These are phyloP conservation scores for Drosophila pruinosa DNA, from an alignment of 1,140 invertebrate species.

Conservation along the genomic window DNA sequence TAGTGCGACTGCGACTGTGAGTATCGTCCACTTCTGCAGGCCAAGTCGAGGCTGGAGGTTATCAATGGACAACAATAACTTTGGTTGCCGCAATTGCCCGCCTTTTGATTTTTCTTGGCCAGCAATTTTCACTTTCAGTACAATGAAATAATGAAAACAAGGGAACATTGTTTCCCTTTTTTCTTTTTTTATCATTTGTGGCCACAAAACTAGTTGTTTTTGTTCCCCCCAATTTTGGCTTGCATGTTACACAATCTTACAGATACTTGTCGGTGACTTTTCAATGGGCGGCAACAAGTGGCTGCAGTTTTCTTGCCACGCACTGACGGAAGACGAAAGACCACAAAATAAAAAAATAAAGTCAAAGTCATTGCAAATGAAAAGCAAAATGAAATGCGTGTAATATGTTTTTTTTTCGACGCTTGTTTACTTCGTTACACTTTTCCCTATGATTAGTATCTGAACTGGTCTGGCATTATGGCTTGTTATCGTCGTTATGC, in stretches of 20 bases:
- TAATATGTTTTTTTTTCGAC: conserved; percentile 44
- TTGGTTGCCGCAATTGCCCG: conserved; percentile 16
- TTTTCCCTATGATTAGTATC: conserved; percentile 46
- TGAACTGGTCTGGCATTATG: conserved; percentile 10
- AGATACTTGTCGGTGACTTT: conserved; percentile 24
- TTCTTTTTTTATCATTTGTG: neutral
- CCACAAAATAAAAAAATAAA: conserved; percentile 36
- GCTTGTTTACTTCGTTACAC: conserved; percentile 49
- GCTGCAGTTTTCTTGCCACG: conserved; percentile 30
- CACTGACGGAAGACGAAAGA: conserved; percentile 46
- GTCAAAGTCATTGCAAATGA: conserved; percentile 56
- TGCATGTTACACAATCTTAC: conserved; percentile 26
- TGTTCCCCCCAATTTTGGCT: neutral
- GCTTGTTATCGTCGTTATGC: conserved; percentile 33
- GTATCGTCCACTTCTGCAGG: conserved; percentile 29
- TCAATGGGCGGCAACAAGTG: conserved; percentile 15
- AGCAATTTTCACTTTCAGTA: conserved; percentile 69
- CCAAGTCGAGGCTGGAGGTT: conserved; percentile 2
- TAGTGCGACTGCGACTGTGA: neutral
- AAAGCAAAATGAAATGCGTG: conserved; percentile 52
- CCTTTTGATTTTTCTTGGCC: conserved; percentile 23
- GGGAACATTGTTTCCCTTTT: conserved; percentile 43
- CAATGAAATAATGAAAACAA: conserved; percentile 55
- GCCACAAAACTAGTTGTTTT: conserved; percentile 8
- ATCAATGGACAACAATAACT: conserved; percentile 34